Conservation (phyloP, 2,797 vertebrate genomes). For the Gobio occitaniae region DNA sequence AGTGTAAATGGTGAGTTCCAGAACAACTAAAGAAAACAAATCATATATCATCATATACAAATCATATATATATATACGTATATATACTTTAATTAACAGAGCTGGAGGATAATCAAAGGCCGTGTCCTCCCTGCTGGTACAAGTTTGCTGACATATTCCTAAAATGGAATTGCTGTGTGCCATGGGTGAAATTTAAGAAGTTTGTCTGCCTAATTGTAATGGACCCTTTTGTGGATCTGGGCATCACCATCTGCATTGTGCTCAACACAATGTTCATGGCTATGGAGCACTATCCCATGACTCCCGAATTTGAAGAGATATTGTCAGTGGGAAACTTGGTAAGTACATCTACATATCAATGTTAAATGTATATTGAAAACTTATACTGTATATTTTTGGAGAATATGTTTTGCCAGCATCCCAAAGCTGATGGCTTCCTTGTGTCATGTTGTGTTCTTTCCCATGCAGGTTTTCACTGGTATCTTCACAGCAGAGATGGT, state of each 20-base stretch:
- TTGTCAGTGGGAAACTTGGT: slow-evolving; percentile 90
- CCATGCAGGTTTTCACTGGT: slow-evolving; percentile 84
- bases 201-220: slow-evolving; percentile 84
- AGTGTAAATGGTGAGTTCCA: background rate
- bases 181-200: slow-evolving; percentile 83
- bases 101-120: slow-evolving; percentile 86
- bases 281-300: slow-evolving; percentile 98
- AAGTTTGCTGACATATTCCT: slow-evolving; percentile 84
- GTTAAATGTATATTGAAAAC: background rate
- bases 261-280: slow-evolving; percentile 98
- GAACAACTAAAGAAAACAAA: background rate
- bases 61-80: background rate
- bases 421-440: slow-evolving; percentile 82
- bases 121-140: slow-evolving; percentile 91
- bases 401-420: background rate
- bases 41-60: background rate
- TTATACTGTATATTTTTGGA: slow-evolving; percentile 76
- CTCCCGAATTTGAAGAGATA: slow-evolving; percentile 79
- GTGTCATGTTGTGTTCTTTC: background rate
- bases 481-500: slow-evolving; percentile 89
- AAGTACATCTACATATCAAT: slow-evolving; percentile 49
- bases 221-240: slow-evolving; percentile 95
- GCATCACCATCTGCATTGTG: slow-evolving; percentile 95
- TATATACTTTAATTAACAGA: slow-evolving; percentile 72
- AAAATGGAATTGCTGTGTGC: slow-evolving; percentile 89